phyloP scores from a whole-genome alignment of 2,888 invertebrate species.

The Thymelicus sylvestris region DNA sequence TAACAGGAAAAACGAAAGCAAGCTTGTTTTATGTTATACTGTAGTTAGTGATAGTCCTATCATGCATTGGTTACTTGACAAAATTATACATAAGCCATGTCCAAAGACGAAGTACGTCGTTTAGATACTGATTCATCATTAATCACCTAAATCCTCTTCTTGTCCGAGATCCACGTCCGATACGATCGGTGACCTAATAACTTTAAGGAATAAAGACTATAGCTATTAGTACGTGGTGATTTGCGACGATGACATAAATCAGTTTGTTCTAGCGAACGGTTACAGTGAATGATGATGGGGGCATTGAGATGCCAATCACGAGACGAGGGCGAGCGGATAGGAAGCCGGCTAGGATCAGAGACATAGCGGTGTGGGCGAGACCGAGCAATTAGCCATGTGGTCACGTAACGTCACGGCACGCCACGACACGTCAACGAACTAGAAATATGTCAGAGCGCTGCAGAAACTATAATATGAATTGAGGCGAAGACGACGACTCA shows the following conservation, averaged over 20 bases:
- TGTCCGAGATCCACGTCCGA: constrained; percentile 16
- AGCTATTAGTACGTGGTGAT: constrained; percentile 17
- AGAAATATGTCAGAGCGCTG: constrained; percentile 54
- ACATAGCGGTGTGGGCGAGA: constrained; percentile 65
- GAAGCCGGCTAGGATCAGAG: constrained; percentile 58
- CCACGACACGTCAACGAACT: constrained; percentile 65
- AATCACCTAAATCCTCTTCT: background rate
- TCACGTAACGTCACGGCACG: constrained; percentile 48
- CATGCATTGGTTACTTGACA: constrained; percentile 42
- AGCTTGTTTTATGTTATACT: constrained; percentile 55
- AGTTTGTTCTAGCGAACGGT: constrained; percentile 45
- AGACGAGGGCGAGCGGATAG: constrained; percentile 56
- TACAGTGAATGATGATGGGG: constrained; percentile 53
- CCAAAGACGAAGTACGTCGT: background rate
- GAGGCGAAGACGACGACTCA: constrained; percentile 23
- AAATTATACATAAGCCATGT: background rate
- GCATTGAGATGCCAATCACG: constrained; percentile 63
- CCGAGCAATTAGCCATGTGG: constrained; percentile 64
- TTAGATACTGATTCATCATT: constrained; percentile 5
- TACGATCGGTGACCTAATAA: constrained; percentile 30
- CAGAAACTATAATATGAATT: constrained; percentile 49
- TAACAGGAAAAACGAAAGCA: constrained; percentile 66
- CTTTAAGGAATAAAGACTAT: constrained; percentile 45
- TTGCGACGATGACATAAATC: constrained; percentile 48
- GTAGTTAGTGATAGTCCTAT: constrained; percentile 43